phyloP scores from a whole-genome alignment of 2,797 vertebrate species.

The Coilia nasus region DNA sequence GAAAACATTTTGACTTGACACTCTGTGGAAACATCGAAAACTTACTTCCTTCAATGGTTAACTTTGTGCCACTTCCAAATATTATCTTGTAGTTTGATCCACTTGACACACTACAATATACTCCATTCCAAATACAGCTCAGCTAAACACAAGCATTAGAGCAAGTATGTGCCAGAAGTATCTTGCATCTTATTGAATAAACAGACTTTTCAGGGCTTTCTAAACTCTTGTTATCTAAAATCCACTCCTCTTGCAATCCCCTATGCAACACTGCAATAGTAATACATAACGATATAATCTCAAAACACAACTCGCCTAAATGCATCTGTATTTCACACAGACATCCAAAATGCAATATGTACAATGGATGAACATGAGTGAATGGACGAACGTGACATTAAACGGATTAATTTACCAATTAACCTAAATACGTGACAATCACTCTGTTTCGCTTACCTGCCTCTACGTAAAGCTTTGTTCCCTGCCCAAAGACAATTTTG shows the following conservation, averaged over 20 bases:
- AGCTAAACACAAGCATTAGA: background rate
- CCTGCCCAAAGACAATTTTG: background rate
- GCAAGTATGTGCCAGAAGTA: background rate
- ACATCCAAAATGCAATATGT: no score
- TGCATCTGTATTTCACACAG: no score
- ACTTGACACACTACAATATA: background rate
- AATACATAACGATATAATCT: no score
- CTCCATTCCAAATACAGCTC: slow-evolving; percentile 1
- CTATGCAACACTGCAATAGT: no score
- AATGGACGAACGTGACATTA: background rate
- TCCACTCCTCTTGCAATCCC: no score
- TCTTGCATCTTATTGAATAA: no score
- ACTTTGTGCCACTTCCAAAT: slow-evolving; percentile 16
- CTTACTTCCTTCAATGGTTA: background rate
- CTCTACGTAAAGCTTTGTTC: background rate
- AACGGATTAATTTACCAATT: background rate
- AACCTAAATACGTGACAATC: background rate
- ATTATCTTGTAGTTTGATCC: slow-evolving; percentile 15
- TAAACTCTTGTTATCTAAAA: no score
- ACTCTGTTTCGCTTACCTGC: background rate
- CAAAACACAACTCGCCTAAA: no score
- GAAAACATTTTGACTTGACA: no score
- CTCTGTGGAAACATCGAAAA: background rate
- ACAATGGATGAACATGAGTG: background rate
- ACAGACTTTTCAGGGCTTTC: no score